These are phyloP conservation scores for Oncorhynchus masou DNA, from an alignment of 2,113 vertebrate species.

Conservation along the genomic window DNA sequence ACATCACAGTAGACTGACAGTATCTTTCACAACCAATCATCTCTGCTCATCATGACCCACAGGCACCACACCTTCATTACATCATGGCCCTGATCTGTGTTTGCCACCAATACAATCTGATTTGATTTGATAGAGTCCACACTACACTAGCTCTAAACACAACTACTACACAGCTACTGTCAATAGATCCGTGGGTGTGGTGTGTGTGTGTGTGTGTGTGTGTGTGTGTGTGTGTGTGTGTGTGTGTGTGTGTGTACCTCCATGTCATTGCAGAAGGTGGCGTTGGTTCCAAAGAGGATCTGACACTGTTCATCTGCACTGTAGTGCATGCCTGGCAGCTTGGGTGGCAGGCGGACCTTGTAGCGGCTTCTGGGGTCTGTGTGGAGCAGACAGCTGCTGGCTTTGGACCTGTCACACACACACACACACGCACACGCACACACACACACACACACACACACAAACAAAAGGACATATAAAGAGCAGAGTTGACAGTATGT, in stretches of 20 bases:
- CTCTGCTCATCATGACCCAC: too few species aligned
- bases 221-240: constrained; percentile 1
- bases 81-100: too few species aligned
- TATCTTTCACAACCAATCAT: neutral
- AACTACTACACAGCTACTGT: too few species aligned
- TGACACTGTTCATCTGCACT: constrained; percentile 94
- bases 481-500: neutral
- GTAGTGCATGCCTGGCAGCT: constrained; percentile 97
- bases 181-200: neutral
- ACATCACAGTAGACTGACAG: neutral
- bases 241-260: constrained; percentile 75
- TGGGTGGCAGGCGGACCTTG: constrained; percentile 82
- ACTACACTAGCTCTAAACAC: too few species aligned
- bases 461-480: neutral
- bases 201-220: neutral
- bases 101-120: too few species aligned
- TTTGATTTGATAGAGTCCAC: too few species aligned
- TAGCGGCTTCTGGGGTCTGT: constrained; percentile 87
- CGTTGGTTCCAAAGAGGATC: constrained; percentile 95
- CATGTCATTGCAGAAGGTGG: constrained; percentile 96
- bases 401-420: constrained; percentile 83
- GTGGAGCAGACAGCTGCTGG: constrained; percentile 84
- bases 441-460: neutral
- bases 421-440: neutral
- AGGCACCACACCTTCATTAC: too few species aligned